Base-by-base conservation (phyloP, 2,888 invertebrate species). In the Zaprionus lineosus region DNA sequence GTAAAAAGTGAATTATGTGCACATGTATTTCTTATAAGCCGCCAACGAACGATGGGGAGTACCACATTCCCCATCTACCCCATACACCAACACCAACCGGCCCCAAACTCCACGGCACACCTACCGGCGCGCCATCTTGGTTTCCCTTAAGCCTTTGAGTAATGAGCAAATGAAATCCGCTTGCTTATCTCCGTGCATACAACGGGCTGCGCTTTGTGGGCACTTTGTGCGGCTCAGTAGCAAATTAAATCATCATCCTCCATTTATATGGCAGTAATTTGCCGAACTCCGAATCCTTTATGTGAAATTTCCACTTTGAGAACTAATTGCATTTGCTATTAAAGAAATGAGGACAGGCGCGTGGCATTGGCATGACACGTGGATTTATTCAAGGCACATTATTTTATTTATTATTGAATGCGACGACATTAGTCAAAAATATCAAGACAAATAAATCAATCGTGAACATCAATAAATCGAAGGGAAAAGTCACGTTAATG, bases 81-180 rank as follows among this genome's bases (percentile, higher is more conserved):
- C 11, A 24, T 19, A 3, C 14, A 4, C 37, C 5, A n/a, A n/a
- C n/a, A n/a, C n/a, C n/a, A n/a, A n/a, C n/a, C n/a, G n/a, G n/a
- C n/a, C n/a, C n/a, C n/a, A n/a, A n/a, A n/a, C n/a, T n/a, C n/a
- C n/a, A n/a, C n/a, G n/a, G n/a, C n/a, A n/a, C n/a, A n/a, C n/a
- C n/a, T n/a, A n/a, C n/a, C n/a, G n/a, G n/a, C n/a, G n/a, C n/a
- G n/a, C n/a, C n/a, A n/a, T n/a, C n/a, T n/a, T n/a, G n/a, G n/a
- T n/a, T n/a, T n/a, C n/a, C n/a, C n/a, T 64, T 70, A 84, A 78
- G 78, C 78, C 65, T 61, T 81, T 78, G 78, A 78, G 82, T 78
- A 78, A 78, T 84, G 78, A 81, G 78, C 84, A 84, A 81, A 74
- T 82, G 74, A 81, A 78, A 84, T 84, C 84, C 78, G 68, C 59